Conservation (phyloP, 2,113 vertebrate species). For the Sclerurus mexicanus region DNA sequence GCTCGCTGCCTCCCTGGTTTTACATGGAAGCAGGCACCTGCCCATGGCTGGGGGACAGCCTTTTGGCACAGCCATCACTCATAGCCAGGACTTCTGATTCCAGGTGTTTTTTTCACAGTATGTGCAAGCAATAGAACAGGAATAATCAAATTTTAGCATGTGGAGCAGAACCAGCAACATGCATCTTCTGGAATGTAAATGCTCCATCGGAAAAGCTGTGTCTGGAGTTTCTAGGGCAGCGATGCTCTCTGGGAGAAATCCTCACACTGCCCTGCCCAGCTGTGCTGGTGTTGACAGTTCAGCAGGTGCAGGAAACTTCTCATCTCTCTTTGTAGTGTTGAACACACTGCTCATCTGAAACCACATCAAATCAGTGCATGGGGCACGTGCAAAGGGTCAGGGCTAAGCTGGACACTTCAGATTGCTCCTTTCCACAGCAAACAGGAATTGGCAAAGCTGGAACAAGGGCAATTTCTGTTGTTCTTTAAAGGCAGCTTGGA, state of each 20-base stretch:
- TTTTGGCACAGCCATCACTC: not conserved
- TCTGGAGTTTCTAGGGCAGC: not conserved
- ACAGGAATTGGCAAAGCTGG: not conserved
- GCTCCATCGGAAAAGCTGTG: not conserved
- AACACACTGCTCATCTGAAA: fast-evolving
- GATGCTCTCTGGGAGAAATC: not conserved
- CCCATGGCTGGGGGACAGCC: not conserved
- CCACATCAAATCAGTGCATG: fast-evolving
- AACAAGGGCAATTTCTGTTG: not conserved
- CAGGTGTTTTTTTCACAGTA: not conserved
- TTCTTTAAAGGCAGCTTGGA: not conserved
- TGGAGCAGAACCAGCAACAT: not conserved
- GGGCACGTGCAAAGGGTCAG: fast-evolving
- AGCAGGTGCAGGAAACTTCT: not conserved
- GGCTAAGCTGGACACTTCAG: not conserved
- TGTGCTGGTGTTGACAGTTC: not conserved
- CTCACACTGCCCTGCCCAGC: fast-evolving
- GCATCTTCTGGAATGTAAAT: not conserved
- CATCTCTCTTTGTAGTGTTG: not conserved
- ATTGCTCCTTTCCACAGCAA: not conserved
- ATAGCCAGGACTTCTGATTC: not conserved
- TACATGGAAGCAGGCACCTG: not conserved
- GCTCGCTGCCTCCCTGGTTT: not conserved
- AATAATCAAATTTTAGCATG: not conserved
- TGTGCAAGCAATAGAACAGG: not conserved